A percentile compares a stretch with the other conserved stretches of the same genome.
Evolutionary conservation across 2,888 invertebrate genomes (phyloP).

Genomic region (Ophion costatus): DNA sequence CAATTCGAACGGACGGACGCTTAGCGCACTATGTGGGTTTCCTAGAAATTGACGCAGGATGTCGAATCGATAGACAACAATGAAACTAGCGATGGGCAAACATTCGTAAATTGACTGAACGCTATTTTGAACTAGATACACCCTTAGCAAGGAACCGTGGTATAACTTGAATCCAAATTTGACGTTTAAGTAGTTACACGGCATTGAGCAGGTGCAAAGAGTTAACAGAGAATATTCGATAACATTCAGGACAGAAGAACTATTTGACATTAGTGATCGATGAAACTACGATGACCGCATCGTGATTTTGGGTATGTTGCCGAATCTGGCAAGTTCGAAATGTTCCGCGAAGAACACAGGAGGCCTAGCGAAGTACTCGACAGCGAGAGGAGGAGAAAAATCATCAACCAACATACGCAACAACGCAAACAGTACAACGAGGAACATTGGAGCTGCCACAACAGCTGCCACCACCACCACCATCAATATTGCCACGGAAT

Average conservation of each 20-base stretch:
- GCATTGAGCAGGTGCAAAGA: not conserved
- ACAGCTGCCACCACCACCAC: constrained; percentile 14
- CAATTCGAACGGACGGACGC: constrained; percentile 5
- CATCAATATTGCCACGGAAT: constrained; percentile 39
- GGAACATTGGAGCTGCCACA: constrained; percentile 37
- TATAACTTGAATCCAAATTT: too few relatives aligned
- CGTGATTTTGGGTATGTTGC: constrained; percentile 70
- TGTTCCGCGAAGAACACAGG: constrained; percentile 68
- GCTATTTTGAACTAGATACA: not conserved
- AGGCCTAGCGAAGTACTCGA: constrained; percentile 57
- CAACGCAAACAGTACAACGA: constrained; percentile 43
- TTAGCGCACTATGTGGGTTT: not conserved
- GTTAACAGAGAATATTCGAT: constrained; percentile 19
- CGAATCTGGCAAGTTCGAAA: constrained; percentile 66
- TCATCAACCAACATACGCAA: constrained; percentile 31
- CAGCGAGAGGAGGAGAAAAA: constrained; percentile 40
- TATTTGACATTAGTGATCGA: constrained; percentile 50
- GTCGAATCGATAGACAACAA: constrained; percentile 40
- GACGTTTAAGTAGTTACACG: too few relatives aligned
- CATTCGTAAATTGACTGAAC: not conserved
- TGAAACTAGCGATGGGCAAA: constrained; percentile 6
- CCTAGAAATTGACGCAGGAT: constrained; percentile 36
- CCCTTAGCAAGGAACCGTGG: too few relatives aligned
- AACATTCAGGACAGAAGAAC: not conserved
- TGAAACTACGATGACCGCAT: constrained; percentile 67